Base-by-base conservation (phyloP, 2,888 invertebrate genomes). In the Pandemis cinnamomeana region DNA sequence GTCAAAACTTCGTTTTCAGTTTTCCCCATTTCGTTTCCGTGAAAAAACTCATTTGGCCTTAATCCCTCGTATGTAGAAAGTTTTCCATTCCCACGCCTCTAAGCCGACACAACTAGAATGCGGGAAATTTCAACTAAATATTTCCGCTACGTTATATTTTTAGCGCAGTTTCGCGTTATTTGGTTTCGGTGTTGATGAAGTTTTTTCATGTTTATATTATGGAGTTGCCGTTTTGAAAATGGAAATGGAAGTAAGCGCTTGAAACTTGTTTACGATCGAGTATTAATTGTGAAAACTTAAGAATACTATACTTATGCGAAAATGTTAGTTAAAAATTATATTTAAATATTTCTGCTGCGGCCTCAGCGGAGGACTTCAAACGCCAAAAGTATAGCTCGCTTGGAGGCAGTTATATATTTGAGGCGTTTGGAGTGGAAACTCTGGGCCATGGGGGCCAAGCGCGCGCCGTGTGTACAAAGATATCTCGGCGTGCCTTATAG, bases 1-100 rank as follows among this genome's bases (percentile, higher is more conserved):
- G 78, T 78, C 74, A 75, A 77, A 79, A 78, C 80, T 78, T 73
- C 69, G 69, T 64, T 66, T 73, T 73, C 73, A 66, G 73, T 61
- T 70, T 60, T 66, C 8, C 64, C 62, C 60, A 42, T 73, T 69
- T 60, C 64, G 71, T 79, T 80, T 78, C 78, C 76, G 82, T 82
- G 83, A 85, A 86, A 86, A 88, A 89, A 85, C 88, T 89, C 86
- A 88, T 89, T 89, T 82, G 80, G 81, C 80, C 83, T 82, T 85
- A 89, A 88, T 87, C 88, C 88, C 73, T 80, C 77, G 77, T 81
- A 85, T 83, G 86, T 83, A 84, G 83, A 83, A 87, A 88, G 80
- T 85, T 87, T 78, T 58, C 71, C 75, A 77, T 81, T 78, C 76
- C 67, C 64, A 77, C 77, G 71, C 71, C 76, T 70, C 80, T 82